Evolutionary conservation across 2,797 vertebrate genomes (phyloP), one percentile per base, ranked within the genome.

Genomic region (Neosilurus mollespiculum): DNA sequence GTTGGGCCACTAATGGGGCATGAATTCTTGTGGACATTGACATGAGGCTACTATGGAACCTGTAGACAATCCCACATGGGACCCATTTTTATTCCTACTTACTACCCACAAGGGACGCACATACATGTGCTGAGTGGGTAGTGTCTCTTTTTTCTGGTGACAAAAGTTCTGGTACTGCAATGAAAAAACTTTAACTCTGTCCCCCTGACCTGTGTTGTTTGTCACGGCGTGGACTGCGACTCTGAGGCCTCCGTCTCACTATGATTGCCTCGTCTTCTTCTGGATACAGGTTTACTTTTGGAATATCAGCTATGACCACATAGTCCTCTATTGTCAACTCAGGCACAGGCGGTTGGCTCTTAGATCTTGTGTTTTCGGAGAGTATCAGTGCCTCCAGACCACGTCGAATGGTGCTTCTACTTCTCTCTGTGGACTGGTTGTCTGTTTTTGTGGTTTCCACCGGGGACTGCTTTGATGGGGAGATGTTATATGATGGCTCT

Each of bases 221-320:
- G 71, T 95, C 93, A 15, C 96, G 95, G 80, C 96, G 96, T 0
- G 98, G 98, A 89, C 98, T 99, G 71, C 93, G 95, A 87, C 94
- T 94, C 88, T 95, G 93, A 49, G 91, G 94, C 89, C 84, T 91
- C 71, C 89, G 90, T 82, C 91, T 90, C 15, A 92, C 91, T 26
- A 86, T 53, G 30, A 91, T 86, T 43, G 92, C 59, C 54, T 81
- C 86, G 14, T 88, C 94, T 81, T 93, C 93, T 81, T 96, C 93
- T 9, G 90, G 94, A 49, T 93, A 86, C 78, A 97, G 90, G 81
- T 93, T 95, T 84, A 96, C 90, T 61, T 90, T 95, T 66, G 98
- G 98, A 90, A 99, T 94, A 85, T 97, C 92, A 1, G 98, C 98
- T 91, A 99, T 92, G 83, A 95, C 9, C 0, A 96, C 94, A 89